Evolutionary conservation across 2,113 vertebrate species (phyloP).

Genomic region (Myotis yumanensis): DNA sequence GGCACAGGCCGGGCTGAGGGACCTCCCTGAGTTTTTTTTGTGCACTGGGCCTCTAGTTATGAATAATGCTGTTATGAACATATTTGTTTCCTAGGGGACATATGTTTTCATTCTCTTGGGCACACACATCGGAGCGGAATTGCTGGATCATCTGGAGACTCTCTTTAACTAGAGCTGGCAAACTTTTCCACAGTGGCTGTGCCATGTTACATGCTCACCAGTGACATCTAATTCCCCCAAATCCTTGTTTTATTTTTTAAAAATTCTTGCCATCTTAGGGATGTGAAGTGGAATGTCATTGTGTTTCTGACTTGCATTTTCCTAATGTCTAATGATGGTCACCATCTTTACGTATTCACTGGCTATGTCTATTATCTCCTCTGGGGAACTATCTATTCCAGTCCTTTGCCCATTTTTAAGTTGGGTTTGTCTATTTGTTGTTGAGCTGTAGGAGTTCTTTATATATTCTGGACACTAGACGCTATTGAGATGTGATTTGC

Average conservation of each 20-base stretch:
- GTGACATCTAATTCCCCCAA: neutral
- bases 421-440: neutral
- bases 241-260: neutral
- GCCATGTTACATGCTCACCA: neutral
- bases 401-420: neutral
- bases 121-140: neutral
- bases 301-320: neutral
- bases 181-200: neutral
- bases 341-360: neutral
- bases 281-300: neutral
- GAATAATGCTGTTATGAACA: neutral
- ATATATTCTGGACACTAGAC: neutral
- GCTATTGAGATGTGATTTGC: neutral
- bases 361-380: neutral
- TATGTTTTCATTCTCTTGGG: neutral
- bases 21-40: no score
- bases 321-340: neutral
- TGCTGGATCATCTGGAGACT: neutral
- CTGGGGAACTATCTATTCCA: neutral
- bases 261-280: neutral
- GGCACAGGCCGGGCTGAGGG: no score
- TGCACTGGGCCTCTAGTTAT: neutral
- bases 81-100: neutral
- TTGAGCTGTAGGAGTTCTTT: neutral
- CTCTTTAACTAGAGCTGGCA: neutral